phyloP scores from a whole-genome alignment of 2,888 invertebrate genomes.

The Yponomeuta plumbellus region DNA sequence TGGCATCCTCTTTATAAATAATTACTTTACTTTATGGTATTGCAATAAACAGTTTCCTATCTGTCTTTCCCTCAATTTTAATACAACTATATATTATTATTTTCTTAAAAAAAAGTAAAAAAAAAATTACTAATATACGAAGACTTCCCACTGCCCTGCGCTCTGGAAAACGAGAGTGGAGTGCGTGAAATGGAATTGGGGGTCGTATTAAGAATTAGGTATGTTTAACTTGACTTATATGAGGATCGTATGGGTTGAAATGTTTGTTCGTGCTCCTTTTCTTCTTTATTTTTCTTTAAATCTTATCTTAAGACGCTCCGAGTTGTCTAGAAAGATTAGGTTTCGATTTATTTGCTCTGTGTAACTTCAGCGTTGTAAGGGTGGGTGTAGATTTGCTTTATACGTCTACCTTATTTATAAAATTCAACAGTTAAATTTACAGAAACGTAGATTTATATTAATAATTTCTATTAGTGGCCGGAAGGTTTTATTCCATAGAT shows the following conservation, averaged over 20 bases:
- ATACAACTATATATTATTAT: too few species aligned
- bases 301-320: neutral
- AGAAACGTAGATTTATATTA: too few species aligned
- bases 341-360: neutral
- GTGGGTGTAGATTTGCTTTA: too few species aligned
- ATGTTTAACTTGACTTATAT: slow-evolving; percentile 2
- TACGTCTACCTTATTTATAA: too few species aligned
- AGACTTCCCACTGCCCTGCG: neutral
- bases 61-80: too few species aligned
- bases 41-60: too few species aligned
- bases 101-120: neutral
- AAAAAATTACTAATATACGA: neutral
- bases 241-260: slow-evolving; percentile 1
- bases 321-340: neutral
- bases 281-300: slow-evolving; percentile 2
- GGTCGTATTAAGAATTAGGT: slow-evolving; percentile 1
- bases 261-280: neutral
- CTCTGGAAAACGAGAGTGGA: neutral
- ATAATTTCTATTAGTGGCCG: too few species aligned
- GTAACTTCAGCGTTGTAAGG: too few species aligned
- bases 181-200: slow-evolving; percentile 2
- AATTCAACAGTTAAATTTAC: too few species aligned
- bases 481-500: too few species aligned
- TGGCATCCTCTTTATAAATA: too few species aligned
- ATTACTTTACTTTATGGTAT: too few species aligned